Evolutionary conservation across 2,888 invertebrate species (phyloP).

Genomic region (Agelastica alni): DNA sequence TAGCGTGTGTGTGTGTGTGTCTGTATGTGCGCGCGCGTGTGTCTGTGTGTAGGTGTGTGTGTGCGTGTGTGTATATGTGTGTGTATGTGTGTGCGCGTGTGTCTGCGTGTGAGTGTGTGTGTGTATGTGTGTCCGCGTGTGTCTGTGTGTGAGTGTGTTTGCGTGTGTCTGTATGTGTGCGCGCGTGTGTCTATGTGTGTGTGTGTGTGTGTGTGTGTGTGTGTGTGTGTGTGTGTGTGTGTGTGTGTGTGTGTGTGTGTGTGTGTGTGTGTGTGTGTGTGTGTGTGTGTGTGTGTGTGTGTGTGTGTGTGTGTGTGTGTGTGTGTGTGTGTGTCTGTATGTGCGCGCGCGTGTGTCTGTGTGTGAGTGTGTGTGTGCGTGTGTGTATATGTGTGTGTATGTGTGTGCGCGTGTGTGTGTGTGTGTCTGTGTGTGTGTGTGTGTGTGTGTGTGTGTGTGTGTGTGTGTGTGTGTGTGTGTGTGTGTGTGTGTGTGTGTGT

Average conservation of each 20-base stretch:
- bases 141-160: too few relatives aligned
- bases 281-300: not conserved
- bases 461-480: not conserved
- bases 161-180: too few relatives aligned
- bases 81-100: not conserved
- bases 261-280: not conserved
- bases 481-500: not conserved
- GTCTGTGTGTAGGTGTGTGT: too few relatives aligned
- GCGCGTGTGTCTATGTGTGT: too few relatives aligned
- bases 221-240: not conserved
- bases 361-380: not conserved
- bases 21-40: not conserved
- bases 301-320: conserved; percentile 1
- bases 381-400: not conserved
- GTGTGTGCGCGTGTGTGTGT: not conserved
- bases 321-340: not conserved
- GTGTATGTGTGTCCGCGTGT: too few relatives aligned
- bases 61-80: not conserved
- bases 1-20: conserved; percentile 1
- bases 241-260: not conserved
- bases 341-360: not conserved
- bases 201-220: not conserved
- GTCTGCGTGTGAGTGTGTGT: too few relatives aligned
- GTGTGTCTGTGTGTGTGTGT: conserved; percentile 1
- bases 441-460: not conserved